A percentile compares a stretch with the other conserved stretches of the same genome.
These are phyloP conservation scores for Myiozetetes cayanensis DNA, from an alignment of 2,113 vertebrate genomes.

Conservation along the genomic window DNA sequence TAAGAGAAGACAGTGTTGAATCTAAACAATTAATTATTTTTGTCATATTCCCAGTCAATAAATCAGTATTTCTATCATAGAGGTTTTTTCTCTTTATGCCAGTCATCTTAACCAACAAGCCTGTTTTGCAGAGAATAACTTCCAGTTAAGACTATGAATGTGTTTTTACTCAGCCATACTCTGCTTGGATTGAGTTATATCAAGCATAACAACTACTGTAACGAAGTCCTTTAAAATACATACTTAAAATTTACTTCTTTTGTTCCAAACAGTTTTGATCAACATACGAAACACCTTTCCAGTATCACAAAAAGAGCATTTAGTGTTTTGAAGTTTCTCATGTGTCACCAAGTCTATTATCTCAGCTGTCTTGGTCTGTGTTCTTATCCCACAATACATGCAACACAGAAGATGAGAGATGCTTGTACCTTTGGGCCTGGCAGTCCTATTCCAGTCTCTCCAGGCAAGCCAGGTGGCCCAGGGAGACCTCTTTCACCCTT, in stretches of 20 bases:
- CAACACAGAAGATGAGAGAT: not conserved
- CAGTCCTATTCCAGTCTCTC: slow-evolving; percentile 85
- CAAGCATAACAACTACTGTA: not conserved
- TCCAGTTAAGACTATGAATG: not conserved
- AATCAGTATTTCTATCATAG: not conserved
- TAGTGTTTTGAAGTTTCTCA: not conserved
- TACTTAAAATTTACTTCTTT: not conserved
- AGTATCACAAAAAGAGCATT: not conserved
- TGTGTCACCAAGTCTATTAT: not conserved
- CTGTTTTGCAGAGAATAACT: not conserved
- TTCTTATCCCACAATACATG: not conserved
- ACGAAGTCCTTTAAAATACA: not conserved
- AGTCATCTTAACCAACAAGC: not conserved
- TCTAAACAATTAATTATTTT: not conserved
- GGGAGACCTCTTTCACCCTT: slow-evolving; percentile 85
- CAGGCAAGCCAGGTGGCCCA: slow-evolving; percentile 84
- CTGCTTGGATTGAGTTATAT: not conserved
- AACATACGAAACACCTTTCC: not conserved
- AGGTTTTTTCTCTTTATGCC: not conserved
- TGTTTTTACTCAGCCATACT: not conserved
- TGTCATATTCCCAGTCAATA: not conserved
- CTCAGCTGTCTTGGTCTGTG: not conserved
- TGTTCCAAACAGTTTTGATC: not conserved
- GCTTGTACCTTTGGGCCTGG: slow-evolving; percentile 83
- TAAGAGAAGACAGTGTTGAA: not conserved